Evolutionary conservation across 2,797 vertebrate genomes (phyloP), one percentile per base, ranked within the genome.

Genomic region (Coilia nasus): DNA sequence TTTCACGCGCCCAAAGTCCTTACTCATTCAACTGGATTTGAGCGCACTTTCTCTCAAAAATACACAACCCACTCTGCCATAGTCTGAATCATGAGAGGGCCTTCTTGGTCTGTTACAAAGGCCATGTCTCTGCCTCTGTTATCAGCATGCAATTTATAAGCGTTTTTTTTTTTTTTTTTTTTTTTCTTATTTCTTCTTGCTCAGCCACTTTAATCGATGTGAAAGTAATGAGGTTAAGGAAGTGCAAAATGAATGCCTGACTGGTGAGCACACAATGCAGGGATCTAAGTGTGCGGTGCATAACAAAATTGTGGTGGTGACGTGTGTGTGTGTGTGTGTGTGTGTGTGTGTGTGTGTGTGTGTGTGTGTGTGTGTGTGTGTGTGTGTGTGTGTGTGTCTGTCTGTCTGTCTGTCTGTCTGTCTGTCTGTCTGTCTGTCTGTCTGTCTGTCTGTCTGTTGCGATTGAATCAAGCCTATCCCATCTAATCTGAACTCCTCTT

Each of bases 401-500:
- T 71, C 23, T 71, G 64, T 71, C 0, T 31, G 64, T 71, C 23
- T 71, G 12, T 71, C 23, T 71, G 28, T 71, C 23, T 71, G 28
- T 71, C 9, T 31, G 25, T 67, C 23, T 67, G 25, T 31, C 9
- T 67, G 64, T 62, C 19, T 62, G 59, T 62, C 0, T 35, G 64
- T 35, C 11, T 17, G 28, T 71, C n/a, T 67, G 23, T 71, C 14
- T 75, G 14, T 17, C 14, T 75, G 28, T 35, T 1, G 64, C 81
- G 5, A 47, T 54, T 78, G 50, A 82, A 82, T 31, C 14, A 10
- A 71, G 23, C 14, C 28, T 31, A 7, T 25, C 28, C 15, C 12
- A 83, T 87, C 89, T 92, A 88, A 93, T 83, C 0, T 82, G 25
- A 1, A 84, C 90, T 19, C 85, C 15, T 78, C 17, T 31, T 71